These are phyloP conservation scores for Pilophorus perplexus DNA, from an alignment of 2,888 invertebrate genomes.

Conservation along the genomic window DNA sequence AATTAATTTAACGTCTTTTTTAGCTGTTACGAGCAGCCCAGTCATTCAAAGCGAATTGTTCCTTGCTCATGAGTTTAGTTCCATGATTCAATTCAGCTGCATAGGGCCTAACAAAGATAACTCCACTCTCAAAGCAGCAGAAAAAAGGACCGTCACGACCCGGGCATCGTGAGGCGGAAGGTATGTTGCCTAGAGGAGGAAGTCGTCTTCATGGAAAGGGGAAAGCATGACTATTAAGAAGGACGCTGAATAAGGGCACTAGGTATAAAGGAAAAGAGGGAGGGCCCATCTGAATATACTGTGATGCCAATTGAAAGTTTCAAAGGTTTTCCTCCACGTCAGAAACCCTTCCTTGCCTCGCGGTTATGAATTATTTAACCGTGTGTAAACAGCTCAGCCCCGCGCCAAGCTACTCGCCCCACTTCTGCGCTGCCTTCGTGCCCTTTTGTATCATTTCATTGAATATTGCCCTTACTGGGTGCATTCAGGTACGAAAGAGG, in stretches of 20 bases:
- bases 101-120: no score
- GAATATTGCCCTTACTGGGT: constrained; percentile 22
- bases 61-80: no score
- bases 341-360: constrained; percentile 17
- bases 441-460: constrained; percentile 37
- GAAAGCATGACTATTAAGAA: constrained; percentile 17
- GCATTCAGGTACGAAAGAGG: constrained; percentile 9
- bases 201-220: neutral
- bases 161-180: neutral
- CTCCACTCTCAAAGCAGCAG: no score
- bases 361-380: constrained; percentile 45
- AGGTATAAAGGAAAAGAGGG: constrained; percentile 15
- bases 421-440: constrained; percentile 8
- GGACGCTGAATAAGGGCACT: constrained; percentile 18
- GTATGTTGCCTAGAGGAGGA: neutral
- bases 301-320: constrained; percentile 45
- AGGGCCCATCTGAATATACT: constrained; percentile 42
- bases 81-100: no score
- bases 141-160: no score
- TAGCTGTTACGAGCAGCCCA: no score
- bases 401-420: neutral
- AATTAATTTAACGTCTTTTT: no score
- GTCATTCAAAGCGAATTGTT: no score
- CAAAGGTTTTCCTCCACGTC: constrained; percentile 42
- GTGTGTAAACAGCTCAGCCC: constrained; percentile 36